Conservation (phyloP, 2,888 invertebrate genomes). For the Oscheius sp. region DNA sequence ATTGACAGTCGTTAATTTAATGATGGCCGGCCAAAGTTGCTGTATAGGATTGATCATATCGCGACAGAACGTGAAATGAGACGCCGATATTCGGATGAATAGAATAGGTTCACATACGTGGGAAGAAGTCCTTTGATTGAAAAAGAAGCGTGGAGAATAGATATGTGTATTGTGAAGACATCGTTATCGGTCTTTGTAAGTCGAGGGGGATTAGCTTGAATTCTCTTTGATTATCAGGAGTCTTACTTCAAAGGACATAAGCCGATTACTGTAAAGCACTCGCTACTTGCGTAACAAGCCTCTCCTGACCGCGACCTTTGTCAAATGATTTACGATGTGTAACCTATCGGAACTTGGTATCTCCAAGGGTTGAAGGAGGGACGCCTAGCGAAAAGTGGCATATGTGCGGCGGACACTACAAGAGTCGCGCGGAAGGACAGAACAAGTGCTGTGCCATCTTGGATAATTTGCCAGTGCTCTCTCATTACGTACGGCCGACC, state of each 20-base stretch:
- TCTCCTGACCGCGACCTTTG: conserved; percentile 6
- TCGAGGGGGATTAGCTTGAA: too few relatives aligned
- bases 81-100: too few relatives aligned
- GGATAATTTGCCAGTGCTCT: conserved; percentile 25
- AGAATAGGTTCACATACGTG: too few relatives aligned
- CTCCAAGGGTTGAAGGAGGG: conserved; percentile 3
- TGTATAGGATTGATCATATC: not conserved
- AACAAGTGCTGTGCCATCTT: conserved; percentile 28
- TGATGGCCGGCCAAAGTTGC: conserved; percentile 14
- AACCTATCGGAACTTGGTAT: conserved; percentile 5
- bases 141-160: too few relatives aligned
- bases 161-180: too few relatives aligned
- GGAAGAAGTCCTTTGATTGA: too few relatives aligned
- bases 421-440: conserved; percentile 15
- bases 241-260: not conserved
- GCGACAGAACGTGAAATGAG: too few relatives aligned
- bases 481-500: conserved; percentile 13
- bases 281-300: not conserved
- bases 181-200: too few relatives aligned
- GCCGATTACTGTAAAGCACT: conserved; percentile 14
- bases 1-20: conserved; percentile 25
- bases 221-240: too few relatives aligned
- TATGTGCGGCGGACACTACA: conserved; percentile 4
- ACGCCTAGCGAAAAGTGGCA: conserved; percentile 19
- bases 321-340: conserved; percentile 13